Base-by-base conservation (phyloP, 2,797 vertebrate species). In the Salmo trutta region DNA sequence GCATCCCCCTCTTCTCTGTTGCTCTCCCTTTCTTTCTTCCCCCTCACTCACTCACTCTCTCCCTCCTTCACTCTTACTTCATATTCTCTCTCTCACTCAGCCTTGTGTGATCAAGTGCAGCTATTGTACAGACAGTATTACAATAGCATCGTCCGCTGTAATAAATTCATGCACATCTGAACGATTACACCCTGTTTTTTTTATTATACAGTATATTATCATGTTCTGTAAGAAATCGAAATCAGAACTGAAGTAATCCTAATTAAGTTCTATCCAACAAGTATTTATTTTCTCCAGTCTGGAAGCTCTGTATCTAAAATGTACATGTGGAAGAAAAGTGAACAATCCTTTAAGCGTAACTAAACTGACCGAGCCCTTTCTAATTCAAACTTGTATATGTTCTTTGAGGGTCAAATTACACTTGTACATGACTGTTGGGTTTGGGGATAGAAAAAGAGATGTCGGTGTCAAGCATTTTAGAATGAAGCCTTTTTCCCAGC, bases 1-100 rank as follows among this genome's bases (percentile, higher is more conserved):
- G 97, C 97, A 97, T 97, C 96, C 95, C 95, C 90, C 92, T 73
- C 65, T 53, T 78, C 77, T 53, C 59, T 81, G 64, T 56, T 10
- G 47, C 71, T 75, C 70, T 51, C 64, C 71, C 65, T 90, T 84
- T 91, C 83, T 91, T 84, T 90, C 86, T 89, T 73, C 77, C 73
- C 66, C 76, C 77, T 14, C 41, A 3, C 3, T 47, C 41, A 2
- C 66, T 56, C 19, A 3, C 3, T 47, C 41, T 5, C 66, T 56
- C 19, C 51, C 66, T 64, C 75, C n/a, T 10, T 53, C 74, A 16
- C 17, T 74, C 80, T 88, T 89, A 90, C 89, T 77, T 88, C 89
- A 89, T 91, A 79, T 86, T 78, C 17, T 1, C 86, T 86, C 78
- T 75, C 80, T 79, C 80, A 76, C 82, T 91, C 88, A 94, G 85